Conservation (phyloP, 2,113 vertebrate species). For the Corynorhinus townsendii region DNA sequence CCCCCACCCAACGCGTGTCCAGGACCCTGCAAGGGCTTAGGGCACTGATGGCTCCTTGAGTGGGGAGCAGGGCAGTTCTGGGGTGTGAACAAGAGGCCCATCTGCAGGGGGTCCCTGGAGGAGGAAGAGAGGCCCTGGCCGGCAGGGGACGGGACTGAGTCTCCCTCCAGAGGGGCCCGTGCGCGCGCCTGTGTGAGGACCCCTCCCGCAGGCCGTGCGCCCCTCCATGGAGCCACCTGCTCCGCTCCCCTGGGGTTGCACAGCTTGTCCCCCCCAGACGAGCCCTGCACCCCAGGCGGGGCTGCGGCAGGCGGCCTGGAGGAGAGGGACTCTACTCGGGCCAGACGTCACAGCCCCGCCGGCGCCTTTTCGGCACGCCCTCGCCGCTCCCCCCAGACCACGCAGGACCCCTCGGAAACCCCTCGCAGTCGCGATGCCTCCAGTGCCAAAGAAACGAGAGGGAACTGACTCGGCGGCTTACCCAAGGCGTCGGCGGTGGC, state of each 20-base stretch:
- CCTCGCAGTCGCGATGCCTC: not conserved
- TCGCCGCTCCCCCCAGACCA: no score
- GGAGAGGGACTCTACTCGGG: not conserved
- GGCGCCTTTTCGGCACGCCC: not conserved
- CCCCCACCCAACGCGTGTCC: accelerated
- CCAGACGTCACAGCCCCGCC: not conserved
- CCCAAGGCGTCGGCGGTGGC: not conserved
- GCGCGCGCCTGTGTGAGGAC: no score
- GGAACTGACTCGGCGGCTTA: not conserved
- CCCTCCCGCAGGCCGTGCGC: no score
- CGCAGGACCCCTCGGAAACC: not conserved
- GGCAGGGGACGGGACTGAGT: accelerated
- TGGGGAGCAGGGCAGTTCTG: not conserved
- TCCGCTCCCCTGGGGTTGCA: not conserved
- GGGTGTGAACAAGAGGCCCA: no score
- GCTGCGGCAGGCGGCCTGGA: not conserved
- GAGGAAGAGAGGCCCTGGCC: not conserved
- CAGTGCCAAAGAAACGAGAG: not conserved
- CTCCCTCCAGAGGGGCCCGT: not conserved
- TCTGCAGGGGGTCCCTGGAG: not conserved
- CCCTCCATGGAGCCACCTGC: not conserved
- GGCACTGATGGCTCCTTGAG: not conserved
- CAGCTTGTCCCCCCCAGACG: not conserved
- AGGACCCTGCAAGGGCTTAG: not conserved
- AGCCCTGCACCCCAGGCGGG: not conserved